Evolutionary conservation across 2,113 vertebrate genomes (phyloP).

Genomic region (Festucalex cinctus): DNA sequence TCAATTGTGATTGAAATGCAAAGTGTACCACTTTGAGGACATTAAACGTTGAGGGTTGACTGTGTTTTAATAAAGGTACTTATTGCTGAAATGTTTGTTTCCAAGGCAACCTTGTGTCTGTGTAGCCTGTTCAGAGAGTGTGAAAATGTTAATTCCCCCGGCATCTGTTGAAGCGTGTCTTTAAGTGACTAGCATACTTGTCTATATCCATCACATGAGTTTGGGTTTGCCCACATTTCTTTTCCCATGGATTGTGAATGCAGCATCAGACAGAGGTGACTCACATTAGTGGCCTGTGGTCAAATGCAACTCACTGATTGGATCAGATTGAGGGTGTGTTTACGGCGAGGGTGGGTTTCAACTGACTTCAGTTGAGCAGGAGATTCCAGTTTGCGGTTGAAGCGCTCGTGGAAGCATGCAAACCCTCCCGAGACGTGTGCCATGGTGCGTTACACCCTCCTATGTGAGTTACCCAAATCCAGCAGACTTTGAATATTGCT

Average conservation of each 20-base stretch:
- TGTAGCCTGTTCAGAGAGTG: neutral
- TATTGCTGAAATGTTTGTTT: too few species aligned
- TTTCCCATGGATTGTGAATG: constrained; percentile 43
- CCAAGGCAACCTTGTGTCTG: neutral
- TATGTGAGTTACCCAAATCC: constrained; percentile 35
- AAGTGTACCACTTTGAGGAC: neutral
- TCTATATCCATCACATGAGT: neutral
- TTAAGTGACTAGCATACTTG: neutral
- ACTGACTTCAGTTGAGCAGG: constrained; percentile 68
- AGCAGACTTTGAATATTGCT: constrained; percentile 43
- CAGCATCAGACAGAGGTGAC: constrained; percentile 56
- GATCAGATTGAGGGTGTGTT: constrained; percentile 73
- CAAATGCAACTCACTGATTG: constrained; percentile 61
- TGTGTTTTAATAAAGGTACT: neutral
- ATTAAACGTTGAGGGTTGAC: neutral
- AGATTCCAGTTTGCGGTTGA: constrained; percentile 63
- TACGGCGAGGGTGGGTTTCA: constrained; percentile 61
- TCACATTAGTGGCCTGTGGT: constrained; percentile 62
- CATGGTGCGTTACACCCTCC: constrained; percentile 26
- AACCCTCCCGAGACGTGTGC: constrained; percentile 48
- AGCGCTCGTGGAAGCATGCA: constrained; percentile 43
- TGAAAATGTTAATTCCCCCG: neutral
- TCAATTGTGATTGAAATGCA: neutral
- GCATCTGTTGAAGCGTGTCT: neutral
- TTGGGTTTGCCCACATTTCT: constrained; percentile 19